A percentile compares a stretch with the other conserved stretches of the same genome.
These are phyloP conservation scores for Pharmacophagus antenor DNA, from an alignment of 2,888 invertebrate genomes.

Conservation along the genomic window DNA sequence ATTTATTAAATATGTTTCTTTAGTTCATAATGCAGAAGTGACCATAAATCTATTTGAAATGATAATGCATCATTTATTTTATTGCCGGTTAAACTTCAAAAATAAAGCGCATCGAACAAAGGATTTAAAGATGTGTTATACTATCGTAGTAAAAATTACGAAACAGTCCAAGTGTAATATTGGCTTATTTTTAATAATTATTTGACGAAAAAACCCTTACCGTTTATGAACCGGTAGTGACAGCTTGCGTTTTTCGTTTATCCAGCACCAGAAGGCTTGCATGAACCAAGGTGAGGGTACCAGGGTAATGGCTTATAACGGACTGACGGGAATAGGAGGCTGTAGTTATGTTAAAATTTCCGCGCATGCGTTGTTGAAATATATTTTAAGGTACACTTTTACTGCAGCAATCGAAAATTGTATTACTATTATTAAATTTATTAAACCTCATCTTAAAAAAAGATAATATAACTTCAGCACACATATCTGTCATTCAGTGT, in stretches of 20 bases:
- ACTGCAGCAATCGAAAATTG: conserved; percentile 17
- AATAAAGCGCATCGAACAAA: conserved; percentile 25
- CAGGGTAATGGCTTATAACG: conserved; percentile 34
- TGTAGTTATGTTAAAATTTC: conserved; percentile 45
- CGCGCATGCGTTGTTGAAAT: conserved; percentile 50
- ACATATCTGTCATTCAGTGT: no score
- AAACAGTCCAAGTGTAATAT: not conserved
- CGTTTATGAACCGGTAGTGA: conserved; percentile 23
- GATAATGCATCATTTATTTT: conserved; percentile 6
- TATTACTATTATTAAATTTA: no score
- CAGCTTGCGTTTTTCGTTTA: conserved; percentile 20
- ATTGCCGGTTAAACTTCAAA: conserved; percentile 8
- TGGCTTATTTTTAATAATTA: not conserved
- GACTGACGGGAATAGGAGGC: conserved; percentile 39
- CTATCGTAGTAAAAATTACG: not conserved
- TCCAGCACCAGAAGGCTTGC: not conserved
- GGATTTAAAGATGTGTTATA: not conserved
- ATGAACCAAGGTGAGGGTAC: not conserved
- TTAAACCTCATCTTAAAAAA: no score
- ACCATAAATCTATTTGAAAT: not conserved
- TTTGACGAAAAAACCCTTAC: conserved; percentile 8
- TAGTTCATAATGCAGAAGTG: not conserved
- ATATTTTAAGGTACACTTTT: conserved; percentile 33
- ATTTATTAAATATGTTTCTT: not conserved
- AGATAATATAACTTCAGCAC: no score